phyloP scores from a whole-genome alignment of 2,888 invertebrate genomes.

The Harpalus rubripes region DNA sequence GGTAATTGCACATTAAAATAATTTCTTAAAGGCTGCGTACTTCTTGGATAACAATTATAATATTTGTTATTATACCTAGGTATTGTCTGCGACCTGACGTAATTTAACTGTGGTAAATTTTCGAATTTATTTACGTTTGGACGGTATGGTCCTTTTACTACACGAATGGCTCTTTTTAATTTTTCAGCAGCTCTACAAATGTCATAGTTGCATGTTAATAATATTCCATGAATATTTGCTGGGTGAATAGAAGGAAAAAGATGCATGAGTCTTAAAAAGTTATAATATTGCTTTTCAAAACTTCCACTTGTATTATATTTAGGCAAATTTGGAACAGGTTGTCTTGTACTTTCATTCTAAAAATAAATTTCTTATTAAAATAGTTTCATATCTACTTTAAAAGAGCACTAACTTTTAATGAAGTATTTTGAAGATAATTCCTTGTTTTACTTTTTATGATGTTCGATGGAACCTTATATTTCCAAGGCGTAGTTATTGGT shows the following conservation, averaged over 20 bases:
- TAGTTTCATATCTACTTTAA: not conserved
- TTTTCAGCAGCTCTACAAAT: constrained; percentile 76
- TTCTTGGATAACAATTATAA: constrained; percentile 18
- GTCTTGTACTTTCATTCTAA: constrained; percentile 28
- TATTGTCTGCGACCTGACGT: not conserved
- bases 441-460: not conserved
- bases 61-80: constrained; percentile 14
- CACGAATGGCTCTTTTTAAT: constrained; percentile 68
- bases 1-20: constrained; percentile 21
- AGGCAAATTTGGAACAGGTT: constrained; percentile 69
- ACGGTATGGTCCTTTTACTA: not conserved
- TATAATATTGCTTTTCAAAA: constrained; percentile 66
- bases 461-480: constrained; percentile 33
- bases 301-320: not conserved
- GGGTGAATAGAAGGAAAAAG: constrained; percentile 76
- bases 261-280: constrained; percentile 76
- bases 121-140: constrained; percentile 20
- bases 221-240: constrained; percentile 75
- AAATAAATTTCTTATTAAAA: constrained; percentile 5
- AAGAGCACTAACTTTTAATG: constrained; percentile 1
- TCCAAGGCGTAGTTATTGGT: constrained; percentile 58
- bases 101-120: constrained; percentile 2
- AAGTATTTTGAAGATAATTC: constrained; percentile 14
- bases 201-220: constrained; percentile 75
- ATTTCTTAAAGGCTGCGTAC: constrained; percentile 18